phyloP scores from a whole-genome alignment of 2,888 invertebrate species.

The Cotesia congregata region DNA sequence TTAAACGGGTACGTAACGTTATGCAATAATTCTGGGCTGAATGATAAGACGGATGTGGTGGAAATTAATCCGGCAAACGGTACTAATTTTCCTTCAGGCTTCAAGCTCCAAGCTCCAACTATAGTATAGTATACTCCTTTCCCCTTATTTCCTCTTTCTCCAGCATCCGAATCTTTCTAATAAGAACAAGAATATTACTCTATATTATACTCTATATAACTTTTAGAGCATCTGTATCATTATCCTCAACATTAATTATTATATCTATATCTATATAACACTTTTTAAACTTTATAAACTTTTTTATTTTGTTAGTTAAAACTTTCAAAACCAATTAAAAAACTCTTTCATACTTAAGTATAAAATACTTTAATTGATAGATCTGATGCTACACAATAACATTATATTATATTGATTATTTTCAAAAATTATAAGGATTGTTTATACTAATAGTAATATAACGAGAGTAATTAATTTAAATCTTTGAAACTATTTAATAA shows the following conservation, averaged over 20 bases:
- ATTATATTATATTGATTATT: no score
- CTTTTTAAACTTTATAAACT: neutral
- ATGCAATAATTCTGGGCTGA: conserved; percentile 49
- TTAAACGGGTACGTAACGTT: conserved; percentile 49
- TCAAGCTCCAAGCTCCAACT: neutral
- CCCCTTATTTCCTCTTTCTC: no score
- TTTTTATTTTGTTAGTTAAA: neutral
- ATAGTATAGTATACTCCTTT: no score
- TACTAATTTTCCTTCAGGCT: conserved; percentile 36
- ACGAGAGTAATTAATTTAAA: no score
- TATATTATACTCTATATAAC: neutral
- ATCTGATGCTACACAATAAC: no score
- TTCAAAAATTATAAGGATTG: no score
- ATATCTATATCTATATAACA: neutral
- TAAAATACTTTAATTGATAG: no score
- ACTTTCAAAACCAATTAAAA: neutral
- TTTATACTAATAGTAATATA: no score
- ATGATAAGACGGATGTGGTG: conserved; percentile 41
- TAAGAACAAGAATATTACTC: neutral
- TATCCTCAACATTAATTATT: neutral
- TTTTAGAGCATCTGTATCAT: neutral
- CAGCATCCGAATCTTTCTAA: no score
- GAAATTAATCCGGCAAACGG: conserved; percentile 39
- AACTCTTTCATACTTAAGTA: neutral
- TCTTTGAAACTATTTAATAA: no score